phyloP scores from a whole-genome alignment of 2,113 vertebrate genomes.

The Pardalotus punctatus region DNA sequence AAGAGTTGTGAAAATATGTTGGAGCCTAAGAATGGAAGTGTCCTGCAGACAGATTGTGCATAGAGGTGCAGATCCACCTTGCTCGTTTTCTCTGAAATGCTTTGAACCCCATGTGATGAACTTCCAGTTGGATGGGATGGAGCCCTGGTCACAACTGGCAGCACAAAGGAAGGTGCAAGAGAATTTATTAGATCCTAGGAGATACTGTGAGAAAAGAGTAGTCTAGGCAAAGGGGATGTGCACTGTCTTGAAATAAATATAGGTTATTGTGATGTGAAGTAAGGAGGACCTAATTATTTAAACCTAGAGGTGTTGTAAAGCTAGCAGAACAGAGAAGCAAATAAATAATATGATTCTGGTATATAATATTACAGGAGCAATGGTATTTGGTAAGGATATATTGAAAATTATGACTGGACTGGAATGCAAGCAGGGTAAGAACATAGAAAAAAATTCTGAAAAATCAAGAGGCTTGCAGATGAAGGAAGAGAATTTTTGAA shows the following conservation, averaged over 20 bases:
- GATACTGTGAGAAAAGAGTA: background rate
- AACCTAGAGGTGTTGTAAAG: background rate
- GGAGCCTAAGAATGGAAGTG: background rate
- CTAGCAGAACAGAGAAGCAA: background rate
- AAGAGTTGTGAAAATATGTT: background rate
- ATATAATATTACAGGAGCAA: background rate
- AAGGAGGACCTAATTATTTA: background rate
- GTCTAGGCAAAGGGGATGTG: background rate
- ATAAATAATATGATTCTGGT: background rate
- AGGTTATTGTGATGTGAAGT: background rate
- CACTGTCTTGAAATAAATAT: background rate
- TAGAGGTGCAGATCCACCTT: background rate
- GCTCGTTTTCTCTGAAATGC: background rate
- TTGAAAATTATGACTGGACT: background rate
- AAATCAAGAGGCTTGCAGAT: background rate
- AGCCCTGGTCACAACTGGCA: background rate
- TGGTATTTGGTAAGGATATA: background rate
- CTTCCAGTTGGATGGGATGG: background rate
- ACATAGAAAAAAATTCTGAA: background rate
- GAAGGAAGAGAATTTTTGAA: background rate
- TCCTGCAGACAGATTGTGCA: background rate
- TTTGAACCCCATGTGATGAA: background rate
- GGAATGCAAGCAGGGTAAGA: background rate
- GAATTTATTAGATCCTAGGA: background rate
- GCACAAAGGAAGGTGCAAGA: background rate